phyloP scores from a whole-genome alignment of 2,888 invertebrate genomes.

The Spisula subtruncata region DNA sequence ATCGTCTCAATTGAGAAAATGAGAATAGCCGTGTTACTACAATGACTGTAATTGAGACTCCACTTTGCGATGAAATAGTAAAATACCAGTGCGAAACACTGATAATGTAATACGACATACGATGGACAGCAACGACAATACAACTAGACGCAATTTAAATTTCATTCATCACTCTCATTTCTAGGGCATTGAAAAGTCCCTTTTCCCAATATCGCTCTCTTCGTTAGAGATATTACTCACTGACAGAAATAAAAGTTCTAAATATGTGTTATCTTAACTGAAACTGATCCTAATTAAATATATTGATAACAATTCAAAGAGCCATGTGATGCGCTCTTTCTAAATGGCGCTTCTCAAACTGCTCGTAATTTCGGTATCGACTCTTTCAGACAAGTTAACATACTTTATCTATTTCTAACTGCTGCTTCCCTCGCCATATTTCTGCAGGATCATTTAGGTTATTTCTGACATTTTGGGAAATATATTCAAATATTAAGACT shows the following conservation, averaged over 20 bases:
- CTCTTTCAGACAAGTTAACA: too few species aligned
- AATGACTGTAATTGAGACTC: background rate
- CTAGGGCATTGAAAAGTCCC: background rate
- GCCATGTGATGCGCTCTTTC: too few species aligned
- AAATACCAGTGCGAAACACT: background rate
- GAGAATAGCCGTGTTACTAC: background rate
- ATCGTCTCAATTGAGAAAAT: background rate
- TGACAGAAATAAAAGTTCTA: slow-evolving; percentile 16
- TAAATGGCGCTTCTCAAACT: too few species aligned
- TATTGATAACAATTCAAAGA: too few species aligned
- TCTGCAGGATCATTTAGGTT: too few species aligned
- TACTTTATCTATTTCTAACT: too few species aligned
- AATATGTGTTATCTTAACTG: background rate
- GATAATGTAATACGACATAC: background rate
- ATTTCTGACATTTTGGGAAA: too few species aligned
- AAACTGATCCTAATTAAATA: too few species aligned
- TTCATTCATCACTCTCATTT: slow-evolving; percentile 17
- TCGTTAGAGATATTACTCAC: background rate
- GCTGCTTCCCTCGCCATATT: too few species aligned
- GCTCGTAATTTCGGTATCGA: too few species aligned
- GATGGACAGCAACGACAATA: background rate
- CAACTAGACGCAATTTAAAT: slow-evolving; percentile 4
- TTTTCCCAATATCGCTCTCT: background rate
- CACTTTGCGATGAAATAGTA: background rate
- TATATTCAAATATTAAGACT: too few species aligned